A percentile compares a stretch with the other conserved stretches of the same genome.
Evolutionary conservation across 2,113 vertebrate species (phyloP).

Genomic region (Vombatus ursinus): DNA sequence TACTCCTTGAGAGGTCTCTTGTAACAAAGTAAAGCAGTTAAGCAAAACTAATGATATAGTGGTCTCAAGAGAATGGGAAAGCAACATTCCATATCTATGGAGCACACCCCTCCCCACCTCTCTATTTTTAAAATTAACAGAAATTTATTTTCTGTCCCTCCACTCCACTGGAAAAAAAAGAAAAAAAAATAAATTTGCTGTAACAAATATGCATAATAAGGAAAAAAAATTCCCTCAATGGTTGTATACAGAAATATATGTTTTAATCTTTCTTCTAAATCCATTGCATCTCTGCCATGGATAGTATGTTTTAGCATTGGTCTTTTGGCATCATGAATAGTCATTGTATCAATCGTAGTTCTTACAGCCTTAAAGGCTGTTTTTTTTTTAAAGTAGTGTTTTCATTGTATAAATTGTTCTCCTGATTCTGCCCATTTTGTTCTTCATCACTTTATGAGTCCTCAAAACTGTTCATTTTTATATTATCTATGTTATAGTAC

Average conservation of each 20-base stretch:
- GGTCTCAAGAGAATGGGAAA: not conserved
- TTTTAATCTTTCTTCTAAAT: not conserved
- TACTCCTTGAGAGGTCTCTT: not conserved
- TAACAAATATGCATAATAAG: not conserved
- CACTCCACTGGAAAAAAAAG: not conserved
- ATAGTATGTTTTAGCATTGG: not conserved
- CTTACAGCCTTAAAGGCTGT: not conserved
- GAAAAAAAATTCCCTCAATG: not conserved
- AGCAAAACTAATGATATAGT: not conserved
- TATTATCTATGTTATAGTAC: not conserved
- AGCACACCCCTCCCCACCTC: not conserved
- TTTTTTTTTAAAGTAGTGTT: not conserved
- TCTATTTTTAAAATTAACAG: not conserved
- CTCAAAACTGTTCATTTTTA: not conserved
- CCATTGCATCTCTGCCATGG: not conserved
- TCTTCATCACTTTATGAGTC: not conserved
- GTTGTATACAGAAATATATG: not conserved
- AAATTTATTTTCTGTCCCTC: not conserved
- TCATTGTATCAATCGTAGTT: not conserved
- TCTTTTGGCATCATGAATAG: not conserved
- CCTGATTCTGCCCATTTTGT: not conserved
- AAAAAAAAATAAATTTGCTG: not conserved
- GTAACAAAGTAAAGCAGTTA: not conserved
- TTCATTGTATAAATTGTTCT: not conserved
- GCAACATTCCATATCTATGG: not conserved